Conservation (phyloP, 1,140 invertebrate species). For the Drosophila obscura region DNA sequence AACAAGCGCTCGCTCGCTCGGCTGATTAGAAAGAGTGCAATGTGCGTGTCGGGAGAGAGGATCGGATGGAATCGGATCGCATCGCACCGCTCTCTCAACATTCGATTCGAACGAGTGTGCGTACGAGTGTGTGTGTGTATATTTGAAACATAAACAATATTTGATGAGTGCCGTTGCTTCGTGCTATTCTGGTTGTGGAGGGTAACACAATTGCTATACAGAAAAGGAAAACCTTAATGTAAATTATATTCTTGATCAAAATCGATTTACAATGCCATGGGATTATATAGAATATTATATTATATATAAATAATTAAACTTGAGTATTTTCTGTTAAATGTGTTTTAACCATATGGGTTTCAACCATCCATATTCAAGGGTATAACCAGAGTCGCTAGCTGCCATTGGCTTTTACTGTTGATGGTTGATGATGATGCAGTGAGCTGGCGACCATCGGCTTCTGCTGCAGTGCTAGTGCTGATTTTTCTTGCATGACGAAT, state of each 20-base stretch:
- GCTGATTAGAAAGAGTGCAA: conserved; percentile 77
- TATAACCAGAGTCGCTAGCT: neutral
- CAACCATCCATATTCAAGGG: no score
- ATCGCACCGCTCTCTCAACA: no score
- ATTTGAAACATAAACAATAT: conserved; percentile 80
- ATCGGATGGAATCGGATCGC: neutral
- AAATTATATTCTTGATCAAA: no score
- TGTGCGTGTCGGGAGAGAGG: conserved; percentile 47
- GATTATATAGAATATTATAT: no score
- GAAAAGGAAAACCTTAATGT: no score
- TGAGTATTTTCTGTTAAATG: no score
- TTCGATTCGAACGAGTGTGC: conserved; percentile 4
- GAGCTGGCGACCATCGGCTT: conserved; percentile 46
- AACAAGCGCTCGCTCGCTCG: conserved; percentile 67
- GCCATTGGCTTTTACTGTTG: conserved; percentile 15
- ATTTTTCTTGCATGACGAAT: conserved; percentile 77
- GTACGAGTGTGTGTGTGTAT: conserved; percentile 39
- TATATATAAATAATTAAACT: no score
- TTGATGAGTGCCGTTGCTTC: conserved; percentile 60
- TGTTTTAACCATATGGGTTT: no score
- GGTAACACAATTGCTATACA: no score
- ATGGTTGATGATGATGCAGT: conserved; percentile 13
- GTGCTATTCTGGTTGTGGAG: neutral
- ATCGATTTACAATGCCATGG: no score
- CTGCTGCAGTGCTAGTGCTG: conserved; percentile 56